Evolutionary conservation across 2,797 vertebrate genomes (phyloP), one percentile per base, ranked within the genome.

Genomic region (Pelochelys cantorii): DNA sequence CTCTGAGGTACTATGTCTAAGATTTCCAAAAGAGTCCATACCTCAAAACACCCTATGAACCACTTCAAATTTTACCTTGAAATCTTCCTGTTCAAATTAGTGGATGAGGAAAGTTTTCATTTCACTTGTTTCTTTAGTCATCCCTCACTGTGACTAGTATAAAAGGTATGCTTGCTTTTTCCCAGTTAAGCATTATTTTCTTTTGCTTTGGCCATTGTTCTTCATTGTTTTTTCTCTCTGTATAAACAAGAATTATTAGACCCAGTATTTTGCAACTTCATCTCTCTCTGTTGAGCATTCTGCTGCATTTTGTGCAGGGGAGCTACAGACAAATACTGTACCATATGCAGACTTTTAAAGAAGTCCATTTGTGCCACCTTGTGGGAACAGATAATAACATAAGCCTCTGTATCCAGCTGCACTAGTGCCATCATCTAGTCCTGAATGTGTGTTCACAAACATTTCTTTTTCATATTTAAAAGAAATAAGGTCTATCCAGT

Each of bases 171-270:
- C 42, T 52, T 77, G 25, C 25, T 17, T 77, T 12, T 77, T 25
- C 68, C 60, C 57, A 68, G 1, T 7, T 84, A 27, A 81, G 10
- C 89, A 34, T 20, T 31, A 11, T 37, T 37, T 54, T 48, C 14
- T 0, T 0, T 60, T 87, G n/a, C 20, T 89, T 48, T 77, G 48
- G 85, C 56, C 1, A 80, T 53, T 5, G 56, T 81, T 81, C 8
- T 27, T 22, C 22, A 1, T 0, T 17, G 53, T 77, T 68, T 23
- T 31, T 11, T 15, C 1, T 42, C 17, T 14, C 25, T 13, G 0
- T 25, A 84, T 62, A 86, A 87, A 42, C 25, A 92, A 71, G 48
- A 78, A 7, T 34, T 75, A 7, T n/a, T 78, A 81, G 18, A 56
- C 11, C 59, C 5, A 8, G 11, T 62, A 71, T 78, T 85, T 54